Evolutionary conservation across 2,888 invertebrate genomes (phyloP), one percentile per base, ranked within the genome.

Genomic region (Cotesia congregata): DNA sequence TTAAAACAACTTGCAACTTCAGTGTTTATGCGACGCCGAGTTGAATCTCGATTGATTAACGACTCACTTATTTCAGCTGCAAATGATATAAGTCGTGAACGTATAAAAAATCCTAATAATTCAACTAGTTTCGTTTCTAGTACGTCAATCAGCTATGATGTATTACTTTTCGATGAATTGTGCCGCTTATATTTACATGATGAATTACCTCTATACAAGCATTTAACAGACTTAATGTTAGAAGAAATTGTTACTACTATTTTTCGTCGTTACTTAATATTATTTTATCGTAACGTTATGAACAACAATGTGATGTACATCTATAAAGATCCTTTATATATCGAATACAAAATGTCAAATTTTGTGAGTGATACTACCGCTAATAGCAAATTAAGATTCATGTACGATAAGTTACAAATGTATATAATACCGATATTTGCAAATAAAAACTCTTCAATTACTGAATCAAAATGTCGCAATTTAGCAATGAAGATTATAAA

Each of bases 271-370:
- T 65, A 65, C 38, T 65, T 65, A 12, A 30, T 65, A 12, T 7
- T 65, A 1, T 65, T 65, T 30, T 65, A 65, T 30, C 65, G 65
- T 2, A 65, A 65, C 30, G 38, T 65, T 30, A 65, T 30, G 30
- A 65, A 38, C 65, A 65, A 65, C 3, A 65, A 65, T 20, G 65
- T 65, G 5, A 65, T 65, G 65, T 65, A 65, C 30, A 65, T 65
- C 5, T 65, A 65, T 30, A 65, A 65, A 65, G 65, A 65, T 12
- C 65, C 65, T 12, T 30, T 65, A 12, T 65, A 65, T 12, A 65
- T 65, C 17, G 65, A 65, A 12, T 38, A 65, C 65, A 17, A 30
- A 65, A 65, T 65, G 65, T 30, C 65, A 1, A 65, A 30, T 30
- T 65, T 65, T 9, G 65, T 65, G 1, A 65, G 65, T 30, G 65